These are phyloP conservation scores for Acanthosepion esculentum DNA, from an alignment of 2,888 invertebrate species.

Conservation along the genomic window DNA sequence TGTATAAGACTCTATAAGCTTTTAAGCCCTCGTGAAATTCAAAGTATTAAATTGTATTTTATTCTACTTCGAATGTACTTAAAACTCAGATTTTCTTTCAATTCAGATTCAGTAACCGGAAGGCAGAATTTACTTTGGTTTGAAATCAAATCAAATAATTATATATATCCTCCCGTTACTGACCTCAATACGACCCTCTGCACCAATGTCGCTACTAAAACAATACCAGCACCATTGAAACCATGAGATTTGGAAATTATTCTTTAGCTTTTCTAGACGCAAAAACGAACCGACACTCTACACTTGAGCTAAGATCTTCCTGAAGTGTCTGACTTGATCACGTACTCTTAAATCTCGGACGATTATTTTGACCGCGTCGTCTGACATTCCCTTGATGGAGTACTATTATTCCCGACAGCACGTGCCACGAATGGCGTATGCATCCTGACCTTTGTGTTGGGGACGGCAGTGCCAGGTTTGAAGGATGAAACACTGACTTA, in stretches of 20 bases:
- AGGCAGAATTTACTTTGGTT: too few species aligned
- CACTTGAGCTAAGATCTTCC: not conserved
- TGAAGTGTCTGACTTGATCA: slow-evolving; percentile 18
- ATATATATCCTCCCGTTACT: too few species aligned
- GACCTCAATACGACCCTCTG: too few species aligned
- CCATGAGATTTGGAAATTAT: too few species aligned
- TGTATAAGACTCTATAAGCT: too few species aligned
- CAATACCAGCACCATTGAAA: too few species aligned
- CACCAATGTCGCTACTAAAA: too few species aligned
- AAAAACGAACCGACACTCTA: not conserved
- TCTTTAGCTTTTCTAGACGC: not conserved
- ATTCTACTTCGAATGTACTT: too few species aligned
- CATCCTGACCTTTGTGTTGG: slow-evolving; percentile 6
- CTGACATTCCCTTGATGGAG: slow-evolving; percentile 13
- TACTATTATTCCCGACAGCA: not conserved
- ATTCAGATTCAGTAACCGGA: not conserved
- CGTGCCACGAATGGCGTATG: slow-evolving; percentile 1
- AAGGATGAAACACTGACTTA: not conserved
- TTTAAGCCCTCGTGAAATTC: too few species aligned
- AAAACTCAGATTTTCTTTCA: too few species aligned
- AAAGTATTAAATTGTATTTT: too few species aligned
- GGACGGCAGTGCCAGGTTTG: not conserved
- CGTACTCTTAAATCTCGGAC: not conserved
- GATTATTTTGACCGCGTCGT: not conserved
- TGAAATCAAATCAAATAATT: too few species aligned